Evolutionary conservation across 1,140 invertebrate genomes (phyloP), one percentile per base, ranked within the genome.

Genomic region (Holotrichia oblita): DNA sequence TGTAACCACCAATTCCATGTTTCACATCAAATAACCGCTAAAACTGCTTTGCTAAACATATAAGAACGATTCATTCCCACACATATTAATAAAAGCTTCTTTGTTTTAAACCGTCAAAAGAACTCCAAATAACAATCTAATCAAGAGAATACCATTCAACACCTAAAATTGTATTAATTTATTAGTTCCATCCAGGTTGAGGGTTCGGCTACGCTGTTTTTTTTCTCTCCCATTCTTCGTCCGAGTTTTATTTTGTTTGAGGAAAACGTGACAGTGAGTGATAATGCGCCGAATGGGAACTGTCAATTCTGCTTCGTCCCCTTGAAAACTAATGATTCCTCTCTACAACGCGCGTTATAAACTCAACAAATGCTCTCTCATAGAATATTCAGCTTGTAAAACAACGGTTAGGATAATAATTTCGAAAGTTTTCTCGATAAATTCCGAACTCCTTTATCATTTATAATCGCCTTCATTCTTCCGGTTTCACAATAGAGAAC

Each of bases 341-440:
- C 48, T 55, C 48, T 17, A 55, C 6, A 55, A 55, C 17, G 14
- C 14, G 14, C 48, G 27, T 55, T 55, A 17, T 55, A 55, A 17
- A 55, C 17, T 6, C n/a, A 55, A 55, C 48, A 55, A 55, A 55
- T 14, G 48, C 12, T 55, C 14, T 48, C 12, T 17, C 48, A 17
- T 0, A 17, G 48, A n/a, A 17, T 55, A 55, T 55, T 55, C 14
- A n/a, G 14, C 48, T 55, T 55, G 48, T 55, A 55, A n/a, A 55
- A 55, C 48, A 55, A 55, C 48, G 48, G 48, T 55, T 55, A 55
- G 48, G n/a, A 17, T n/a, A 17, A n/a, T 55, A 55, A 55, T 55
- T 55, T 55, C 12, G 14, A 20, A 55, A 55, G 14, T 55, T 55
- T 55, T 3, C 12, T 17, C 17, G 0, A 17, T 17, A 55, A 55